phyloP scores from a whole-genome alignment of 2,797 vertebrate genomes.

The Dermochelys coriacea region DNA sequence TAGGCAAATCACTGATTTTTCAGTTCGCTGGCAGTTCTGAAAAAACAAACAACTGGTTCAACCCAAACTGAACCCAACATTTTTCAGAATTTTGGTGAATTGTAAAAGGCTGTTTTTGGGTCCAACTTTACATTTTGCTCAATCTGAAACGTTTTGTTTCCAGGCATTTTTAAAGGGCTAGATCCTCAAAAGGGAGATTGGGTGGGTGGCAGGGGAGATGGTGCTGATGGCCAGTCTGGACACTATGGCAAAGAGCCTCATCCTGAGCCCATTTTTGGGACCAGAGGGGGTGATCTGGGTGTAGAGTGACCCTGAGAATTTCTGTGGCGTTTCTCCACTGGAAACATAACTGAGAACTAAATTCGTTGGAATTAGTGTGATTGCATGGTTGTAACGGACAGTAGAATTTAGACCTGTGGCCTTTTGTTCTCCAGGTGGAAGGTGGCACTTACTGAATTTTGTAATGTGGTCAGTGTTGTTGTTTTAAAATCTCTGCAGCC shows the following conservation, averaged over 20 bases:
- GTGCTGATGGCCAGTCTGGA: neutral
- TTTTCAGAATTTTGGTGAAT: neutral
- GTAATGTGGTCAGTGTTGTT: accelerated
- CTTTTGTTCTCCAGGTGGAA: neutral
- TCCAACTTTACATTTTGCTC: neutral
- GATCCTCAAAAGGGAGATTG: neutral
- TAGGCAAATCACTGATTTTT: neutral
- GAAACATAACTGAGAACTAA: conserved; percentile 33
- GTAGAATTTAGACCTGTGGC: conserved; percentile 14
- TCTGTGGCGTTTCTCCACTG: conserved; percentile 1
- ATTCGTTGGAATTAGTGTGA: neutral
- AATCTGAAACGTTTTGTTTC: neutral
- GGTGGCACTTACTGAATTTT: neutral
- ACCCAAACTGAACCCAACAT: neutral
- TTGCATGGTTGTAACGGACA: neutral
- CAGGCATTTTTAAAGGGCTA: neutral
- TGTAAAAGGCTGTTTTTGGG: neutral
- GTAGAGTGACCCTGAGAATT: conserved; percentile 18
- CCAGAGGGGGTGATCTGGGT: neutral
- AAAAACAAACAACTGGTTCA: neutral
- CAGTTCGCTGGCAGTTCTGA: neutral
- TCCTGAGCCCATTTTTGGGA: neutral
- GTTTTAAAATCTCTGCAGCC: neutral
- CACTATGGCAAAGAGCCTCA: accelerated
- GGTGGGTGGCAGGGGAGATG: neutral